These are phyloP conservation scores for Cristatella mucedo DNA, from an alignment of 2,888 invertebrate species.

Conservation along the genomic window DNA sequence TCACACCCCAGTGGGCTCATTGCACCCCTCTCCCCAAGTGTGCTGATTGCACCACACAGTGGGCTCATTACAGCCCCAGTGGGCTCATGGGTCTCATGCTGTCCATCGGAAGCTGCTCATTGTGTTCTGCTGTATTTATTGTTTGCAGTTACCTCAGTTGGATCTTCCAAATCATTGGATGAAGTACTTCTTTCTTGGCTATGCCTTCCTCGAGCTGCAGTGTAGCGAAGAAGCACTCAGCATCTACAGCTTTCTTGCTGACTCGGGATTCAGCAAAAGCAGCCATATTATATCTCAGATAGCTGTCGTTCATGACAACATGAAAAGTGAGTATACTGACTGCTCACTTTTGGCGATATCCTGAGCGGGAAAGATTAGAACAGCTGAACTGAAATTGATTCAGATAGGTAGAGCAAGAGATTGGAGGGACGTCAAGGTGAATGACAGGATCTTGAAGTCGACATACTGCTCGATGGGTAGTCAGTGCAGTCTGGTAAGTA, in stretches of 20 bases:
- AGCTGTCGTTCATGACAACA: constrained; percentile 79
- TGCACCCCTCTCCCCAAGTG: too few relatives aligned
- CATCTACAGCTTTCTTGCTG: constrained; percentile 58
- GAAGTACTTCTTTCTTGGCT: constrained; percentile 74
- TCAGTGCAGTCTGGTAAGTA: too few relatives aligned
- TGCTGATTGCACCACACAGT: too few relatives aligned
- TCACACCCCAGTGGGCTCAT: too few relatives aligned
- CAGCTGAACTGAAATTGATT: not conserved
- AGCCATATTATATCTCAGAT: constrained; percentile 78
- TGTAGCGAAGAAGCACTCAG: constrained; percentile 74
- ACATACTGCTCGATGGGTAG: too few relatives aligned
- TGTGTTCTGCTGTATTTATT: too few relatives aligned
- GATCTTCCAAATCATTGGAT: constrained; percentile 59
- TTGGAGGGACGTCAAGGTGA: too few relatives aligned
- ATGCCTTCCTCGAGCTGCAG: constrained; percentile 73
- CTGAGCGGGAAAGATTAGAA: not conserved
- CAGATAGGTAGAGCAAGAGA: too few relatives aligned
- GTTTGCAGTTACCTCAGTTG: not conserved
- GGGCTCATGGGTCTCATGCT: too few relatives aligned
- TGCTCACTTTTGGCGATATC: not conserved
- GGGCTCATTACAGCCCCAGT: too few relatives aligned
- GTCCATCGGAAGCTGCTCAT: too few relatives aligned
- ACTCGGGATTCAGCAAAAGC: constrained; percentile 67
- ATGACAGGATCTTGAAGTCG: too few relatives aligned
- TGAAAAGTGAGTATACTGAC: constrained; percentile 52